Evolutionary conservation across 2,888 invertebrate genomes (phyloP), one percentile per base, ranked within the genome.

Genomic region (Beris morrisii): DNA sequence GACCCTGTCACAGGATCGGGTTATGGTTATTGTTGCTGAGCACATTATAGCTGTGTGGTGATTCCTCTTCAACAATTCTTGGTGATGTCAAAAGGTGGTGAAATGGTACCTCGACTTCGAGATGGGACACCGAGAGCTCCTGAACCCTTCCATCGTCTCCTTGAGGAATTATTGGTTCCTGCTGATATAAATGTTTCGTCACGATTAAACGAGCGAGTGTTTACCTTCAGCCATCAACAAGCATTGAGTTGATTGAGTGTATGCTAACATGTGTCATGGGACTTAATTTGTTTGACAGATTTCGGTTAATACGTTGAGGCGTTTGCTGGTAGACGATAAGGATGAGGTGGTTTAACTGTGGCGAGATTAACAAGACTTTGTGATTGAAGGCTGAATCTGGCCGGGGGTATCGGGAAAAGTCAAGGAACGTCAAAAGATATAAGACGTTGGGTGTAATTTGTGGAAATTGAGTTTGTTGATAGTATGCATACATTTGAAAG

Each of bases 261-360:
- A 69, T 67, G 67, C 67, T 67, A 69, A 69, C 69, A 69, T 67
- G 69, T 69, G 69, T 69, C 69, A 65, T 63, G 65, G 65, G 67
- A 69, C 69, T 69, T 69, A 69, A 69, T 69, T 69, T 69, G 69
- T 69, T 69, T 69, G 69, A 67, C 69, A 67, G 67, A 69, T 69
- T 69, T 69, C 69, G 67, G 69, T 69, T 69, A 69, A 69, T 69
- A 65, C 43, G 43, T 58, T 13, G 46, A 65, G 69, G 54, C 69
- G 67, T 57, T 52, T 38, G 38, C 9, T 38, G 38, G 38, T 38
- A 38, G 38, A 38, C 38, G 38, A 38, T 38, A 38, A 38, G 38
- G 38, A 38, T 9, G 38, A 38, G 38, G 38, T 9, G 38, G 38
- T 38, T 38, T 9, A 38, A 38, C 38, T 38, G 38, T 9, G 38